Base-by-base conservation (phyloP, 2,888 invertebrate genomes). In the Criorhina ranunculi region DNA sequence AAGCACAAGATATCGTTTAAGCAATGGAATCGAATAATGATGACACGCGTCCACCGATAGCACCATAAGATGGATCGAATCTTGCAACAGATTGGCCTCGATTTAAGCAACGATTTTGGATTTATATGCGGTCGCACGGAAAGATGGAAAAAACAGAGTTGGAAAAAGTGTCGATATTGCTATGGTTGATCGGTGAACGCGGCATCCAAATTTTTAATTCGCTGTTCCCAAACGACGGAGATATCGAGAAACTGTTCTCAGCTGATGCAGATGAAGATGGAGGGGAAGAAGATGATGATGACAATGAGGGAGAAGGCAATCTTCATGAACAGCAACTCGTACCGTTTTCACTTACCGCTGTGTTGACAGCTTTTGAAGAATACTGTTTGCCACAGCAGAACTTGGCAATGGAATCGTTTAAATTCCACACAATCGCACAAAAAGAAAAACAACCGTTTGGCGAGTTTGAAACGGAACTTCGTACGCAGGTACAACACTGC, bases 381-480 rank as follows among this genome's bases (percentile, higher is more conserved):
- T 31, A 42, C 29, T 51, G 53, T 40, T 17, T 42, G 31, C 35
- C 37, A 8, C 12, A 3, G 15, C 17, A 42, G 31, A 76, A 70
- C 46, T 37, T 53, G 9, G 62, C 72, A n/a, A 79, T 86, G 85
- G 85, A 86, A 46, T 80, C 86, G n/a, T 86, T 35, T 40, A 86
- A 86, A 73, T 86, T 86, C 19, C 59, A 82, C 49, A 86, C 9
- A 1, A 80, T 86, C 7, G 19, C 62, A 11, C 87, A 87, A 62
- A 83, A 80, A 31, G 76, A 73, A 62, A 46, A 66, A 2, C 80
- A 87, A 72, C 3, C 82, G 5, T 86, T 87, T 40, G 37, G n/a
- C 12, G 86, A 87, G 15, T 87, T 81, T 51, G 37, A 53, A 67
- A 86, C 85, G 0, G 79, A 86, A 42, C 29, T 86, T 6, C 79